Percentiles rank a stretch among this genome's conserved stretches.
Conservation (phyloP, 2,888 invertebrate species). For the Clunio marinus region DNA sequence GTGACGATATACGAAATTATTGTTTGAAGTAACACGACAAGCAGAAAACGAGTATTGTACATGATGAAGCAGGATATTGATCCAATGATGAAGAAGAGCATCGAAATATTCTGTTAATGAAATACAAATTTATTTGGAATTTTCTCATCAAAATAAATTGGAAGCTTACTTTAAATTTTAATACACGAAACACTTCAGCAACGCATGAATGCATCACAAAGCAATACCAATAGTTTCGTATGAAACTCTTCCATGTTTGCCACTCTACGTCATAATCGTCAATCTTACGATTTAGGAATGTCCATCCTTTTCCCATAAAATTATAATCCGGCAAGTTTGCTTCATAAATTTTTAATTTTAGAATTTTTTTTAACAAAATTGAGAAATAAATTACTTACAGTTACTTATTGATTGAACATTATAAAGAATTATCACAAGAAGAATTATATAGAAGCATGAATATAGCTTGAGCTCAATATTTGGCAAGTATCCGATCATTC, state of each 20-base stretch:
- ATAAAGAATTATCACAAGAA: slow-evolving; percentile 8
- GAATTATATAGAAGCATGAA: slow-evolving; percentile 6
- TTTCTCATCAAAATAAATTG: not conserved
- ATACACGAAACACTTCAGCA: slow-evolving; percentile 41
- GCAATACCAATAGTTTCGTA: slow-evolving; percentile 45
- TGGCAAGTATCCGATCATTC: slow-evolving; percentile 25
- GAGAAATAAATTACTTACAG: slow-evolving; percentile 12
- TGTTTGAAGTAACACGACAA: not conserved
- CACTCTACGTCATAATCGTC: slow-evolving; percentile 49
- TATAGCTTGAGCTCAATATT: slow-evolving; percentile 20
- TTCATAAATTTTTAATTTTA: not conserved
- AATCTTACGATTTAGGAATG: slow-evolving; percentile 44
- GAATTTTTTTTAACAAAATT: not conserved
- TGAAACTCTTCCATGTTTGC: slow-evolving; percentile 46
- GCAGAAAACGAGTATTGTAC: slow-evolving; percentile 9
- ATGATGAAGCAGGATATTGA: not conserved
- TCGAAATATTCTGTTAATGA: slow-evolving; percentile 30
- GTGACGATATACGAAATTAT: not conserved
- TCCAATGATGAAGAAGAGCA: slow-evolving; percentile 18
- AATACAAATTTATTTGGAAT: not conserved
- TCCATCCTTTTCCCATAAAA: slow-evolving; percentile 42
- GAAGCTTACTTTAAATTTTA: slow-evolving; percentile 27
- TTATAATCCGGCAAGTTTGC: slow-evolving; percentile 21
- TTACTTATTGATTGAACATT: slow-evolving; percentile 24
- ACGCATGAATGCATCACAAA: slow-evolving; percentile 46